A percentile compares a stretch with the other conserved stretches of the same genome.
phyloP scores from a whole-genome alignment of 2,888 invertebrate genomes.

The Nephrocerus scutellatus region DNA sequence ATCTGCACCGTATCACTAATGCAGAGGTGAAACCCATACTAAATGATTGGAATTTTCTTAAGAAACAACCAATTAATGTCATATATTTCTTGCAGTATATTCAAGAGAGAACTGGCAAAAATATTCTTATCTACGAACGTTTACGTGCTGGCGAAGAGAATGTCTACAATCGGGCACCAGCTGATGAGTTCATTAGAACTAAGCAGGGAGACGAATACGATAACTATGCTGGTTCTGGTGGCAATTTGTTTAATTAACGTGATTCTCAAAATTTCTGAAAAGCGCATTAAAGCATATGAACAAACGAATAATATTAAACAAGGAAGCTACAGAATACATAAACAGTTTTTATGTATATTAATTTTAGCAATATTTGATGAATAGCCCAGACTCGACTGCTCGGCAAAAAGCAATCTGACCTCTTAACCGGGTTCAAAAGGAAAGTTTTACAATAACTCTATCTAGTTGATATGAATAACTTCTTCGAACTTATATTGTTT shows the following conservation, averaged over 20 bases:
- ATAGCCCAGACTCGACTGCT: too few species aligned
- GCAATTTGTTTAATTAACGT: conserved; percentile 11
- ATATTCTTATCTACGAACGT: conserved; percentile 40
- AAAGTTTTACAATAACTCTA: conserved; percentile 17
- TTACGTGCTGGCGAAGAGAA: conserved; percentile 37
- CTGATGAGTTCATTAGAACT: conserved; percentile 18
- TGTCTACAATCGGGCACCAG: conserved; percentile 32
- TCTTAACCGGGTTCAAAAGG: too few species aligned
- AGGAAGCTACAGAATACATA: conserved; percentile 14
- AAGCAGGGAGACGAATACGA: conserved; percentile 10
- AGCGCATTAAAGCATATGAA: too few species aligned
- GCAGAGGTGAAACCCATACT: conserved; percentile 51
- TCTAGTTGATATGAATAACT: conserved; percentile 18
- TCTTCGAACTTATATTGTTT: not conserved
- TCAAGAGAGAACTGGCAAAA: conserved; percentile 34
- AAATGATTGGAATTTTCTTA: conserved; percentile 8
- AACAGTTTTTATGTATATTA: too few species aligned
- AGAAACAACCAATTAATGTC: too few species aligned
- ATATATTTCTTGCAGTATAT: conserved; percentile 34
- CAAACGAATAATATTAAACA: too few species aligned
- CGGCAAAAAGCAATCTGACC: too few species aligned
- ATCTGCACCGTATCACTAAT: conserved; percentile 53
- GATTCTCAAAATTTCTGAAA: too few species aligned
- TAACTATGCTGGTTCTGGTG: conserved; percentile 9
- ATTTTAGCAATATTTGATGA: too few species aligned